Conservation (phyloP, 2,888 invertebrate genomes). For the Hybos culiciformis region DNA sequence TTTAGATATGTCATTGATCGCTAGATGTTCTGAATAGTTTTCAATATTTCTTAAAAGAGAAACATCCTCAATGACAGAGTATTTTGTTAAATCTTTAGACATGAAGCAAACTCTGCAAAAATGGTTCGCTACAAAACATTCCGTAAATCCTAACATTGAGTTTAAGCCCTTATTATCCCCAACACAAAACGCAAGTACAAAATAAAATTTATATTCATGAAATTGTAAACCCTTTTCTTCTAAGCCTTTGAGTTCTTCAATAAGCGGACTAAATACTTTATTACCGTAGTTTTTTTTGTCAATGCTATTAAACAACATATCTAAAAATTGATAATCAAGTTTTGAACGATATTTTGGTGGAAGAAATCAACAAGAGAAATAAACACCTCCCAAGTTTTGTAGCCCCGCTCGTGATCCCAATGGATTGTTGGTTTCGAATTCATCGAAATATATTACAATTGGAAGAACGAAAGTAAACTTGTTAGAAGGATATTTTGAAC, state of each 20-base stretch:
- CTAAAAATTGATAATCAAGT: constrained; percentile 1
- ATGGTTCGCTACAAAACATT: background rate
- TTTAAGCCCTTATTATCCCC: constrained; percentile 1
- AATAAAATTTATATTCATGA: background rate
- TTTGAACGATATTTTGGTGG: constrained; percentile 3
- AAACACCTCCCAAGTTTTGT: constrained; percentile 7
- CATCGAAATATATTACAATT: constrained; percentile 7
- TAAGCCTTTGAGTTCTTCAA: constrained; percentile 2
- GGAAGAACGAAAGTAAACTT: too few species aligned
- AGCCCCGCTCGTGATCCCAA: constrained; percentile 7
- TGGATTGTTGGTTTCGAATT: constrained; percentile 8
- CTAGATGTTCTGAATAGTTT: too few species aligned
- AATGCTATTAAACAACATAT: constrained; percentile 5
- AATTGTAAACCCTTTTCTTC: constrained; percentile 1
- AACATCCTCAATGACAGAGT: too few species aligned
- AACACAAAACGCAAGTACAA: background rate
- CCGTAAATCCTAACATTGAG: constrained; percentile 1
- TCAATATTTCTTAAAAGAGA: too few species aligned
- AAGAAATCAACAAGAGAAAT: constrained; percentile 2
- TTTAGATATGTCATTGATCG: too few species aligned
- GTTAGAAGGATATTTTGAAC: too few species aligned
- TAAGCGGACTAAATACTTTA: constrained; percentile 4
- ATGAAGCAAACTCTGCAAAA: constrained; percentile 1
- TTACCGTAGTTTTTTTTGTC: constrained; percentile 9
- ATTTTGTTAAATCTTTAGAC: background rate